Conservation (phyloP, 2,797 vertebrate genomes). For the Alauda arvensis region DNA sequence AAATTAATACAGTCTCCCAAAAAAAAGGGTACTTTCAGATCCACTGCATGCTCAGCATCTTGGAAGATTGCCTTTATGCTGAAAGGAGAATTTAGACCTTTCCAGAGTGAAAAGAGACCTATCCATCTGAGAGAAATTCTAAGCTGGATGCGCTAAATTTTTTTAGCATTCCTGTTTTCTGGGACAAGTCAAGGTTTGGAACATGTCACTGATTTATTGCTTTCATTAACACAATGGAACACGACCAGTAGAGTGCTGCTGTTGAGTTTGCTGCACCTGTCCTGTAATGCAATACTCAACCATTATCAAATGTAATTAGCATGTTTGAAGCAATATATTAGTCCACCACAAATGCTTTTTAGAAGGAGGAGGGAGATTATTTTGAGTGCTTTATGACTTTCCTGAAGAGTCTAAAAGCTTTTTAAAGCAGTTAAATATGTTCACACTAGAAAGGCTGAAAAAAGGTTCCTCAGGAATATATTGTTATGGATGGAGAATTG, state of each 20-base stretch:
- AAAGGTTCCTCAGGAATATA: neutral
- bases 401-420: conserved; percentile 23
- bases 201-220: neutral
- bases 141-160: neutral
- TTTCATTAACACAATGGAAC: conserved; percentile 8
- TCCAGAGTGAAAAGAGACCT: neutral
- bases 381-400: neutral
- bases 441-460: neutral
- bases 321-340: conserved; percentile 6
- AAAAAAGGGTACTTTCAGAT: neutral
- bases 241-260: neutral
- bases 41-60: neutral
- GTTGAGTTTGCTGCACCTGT: neutral
- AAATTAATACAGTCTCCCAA: neutral
- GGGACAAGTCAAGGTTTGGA: neutral
- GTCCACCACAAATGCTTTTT: conserved; percentile 25
- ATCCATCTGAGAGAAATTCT: neutral
- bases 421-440: neutral
- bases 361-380: neutral
- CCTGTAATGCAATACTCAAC: neutral
- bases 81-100: neutral
- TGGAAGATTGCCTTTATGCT: neutral
- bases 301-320: conserved; percentile 21
- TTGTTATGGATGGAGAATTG: neutral
- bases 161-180: neutral